Evolutionary conservation across 2,888 invertebrate genomes (phyloP), one percentile per base, ranked within the genome.

Genomic region (Microctonus aethiopoides): DNA sequence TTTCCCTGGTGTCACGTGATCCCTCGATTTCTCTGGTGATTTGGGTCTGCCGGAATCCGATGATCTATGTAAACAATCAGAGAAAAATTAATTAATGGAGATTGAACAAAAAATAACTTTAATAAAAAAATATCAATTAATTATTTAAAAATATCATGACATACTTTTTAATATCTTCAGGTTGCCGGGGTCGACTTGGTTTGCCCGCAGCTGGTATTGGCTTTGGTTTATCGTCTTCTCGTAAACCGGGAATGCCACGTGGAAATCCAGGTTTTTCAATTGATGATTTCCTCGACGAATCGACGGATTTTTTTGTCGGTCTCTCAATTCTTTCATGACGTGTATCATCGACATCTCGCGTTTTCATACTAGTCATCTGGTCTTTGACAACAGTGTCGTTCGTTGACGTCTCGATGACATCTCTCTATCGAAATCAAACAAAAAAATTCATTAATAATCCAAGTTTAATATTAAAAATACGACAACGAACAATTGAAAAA

Each of bases 361-460:
- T 74, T 78, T 83, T 83, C 83, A 83, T 83, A 59, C 81, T 83
- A 75, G 76, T 78, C 78, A 79, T 78, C 81, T 81, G 82, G 74
- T 84, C 82, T 70, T 78, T 77, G 65, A 78, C 79, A 78, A 81
- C 76, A 68, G 83, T 78, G 67, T 81, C 81, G 60, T 68, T 81
- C 77, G 82, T 83, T 73, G 83, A 81, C 65, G 82, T 80, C 70
- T 81, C 74, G 70, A 73, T 79, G 79, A 84, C 84, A 84, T 84
- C 82, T 80, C 80, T 82, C 84, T 84, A 75, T 24, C 73, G n/a
- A 46, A 1, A 78, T 29, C 7, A 7, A 29, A 64, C 69, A 24
- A 60, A n/a, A 13, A 5, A 36, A 32, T 36, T 59, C 65, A 29
- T 65, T 29, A 61, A 64, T 34, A 52, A 67, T 56, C 11, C 26